Conservation (phyloP, 2,797 vertebrate genomes). For the Urophycis tenuis region DNA sequence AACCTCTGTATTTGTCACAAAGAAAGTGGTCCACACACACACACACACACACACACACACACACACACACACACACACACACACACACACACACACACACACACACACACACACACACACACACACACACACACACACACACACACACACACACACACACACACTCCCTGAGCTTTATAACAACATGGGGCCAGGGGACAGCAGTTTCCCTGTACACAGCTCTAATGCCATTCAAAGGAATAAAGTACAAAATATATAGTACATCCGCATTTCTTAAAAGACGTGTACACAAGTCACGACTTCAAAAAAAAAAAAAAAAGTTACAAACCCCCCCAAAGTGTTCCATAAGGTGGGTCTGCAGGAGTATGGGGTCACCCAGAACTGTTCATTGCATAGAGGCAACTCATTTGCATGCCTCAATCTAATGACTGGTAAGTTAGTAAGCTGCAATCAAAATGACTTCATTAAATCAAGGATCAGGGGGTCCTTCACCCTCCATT, state of each 20-base stretch:
- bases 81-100: constrained; percentile 53
- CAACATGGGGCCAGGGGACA: constrained; percentile 74
- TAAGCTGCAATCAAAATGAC: neutral
- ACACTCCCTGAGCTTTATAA: constrained; percentile 98
- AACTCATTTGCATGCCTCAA: neutral
- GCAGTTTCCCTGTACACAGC: constrained; percentile 71
- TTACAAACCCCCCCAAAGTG: neutral
- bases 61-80: constrained; percentile 63
- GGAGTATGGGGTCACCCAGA: neutral
- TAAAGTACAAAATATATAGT: constrained; percentile 35
- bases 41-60: constrained; percentile 53
- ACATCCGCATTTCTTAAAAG: constrained; percentile 18
- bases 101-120: constrained; percentile 62
- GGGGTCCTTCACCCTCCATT: constrained; percentile 10
- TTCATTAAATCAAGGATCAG: neutral
- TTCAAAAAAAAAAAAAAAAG: neutral
- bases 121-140: constrained; percentile 60
- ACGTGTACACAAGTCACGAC: neutral
- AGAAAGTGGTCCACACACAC: constrained; percentile 82
- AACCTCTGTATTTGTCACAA: constrained; percentile 85
- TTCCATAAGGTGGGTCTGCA: neutral
- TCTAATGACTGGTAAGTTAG: neutral
- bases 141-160: constrained; percentile 55
- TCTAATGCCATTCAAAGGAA: constrained; percentile 53
- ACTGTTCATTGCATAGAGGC: neutral